phyloP scores from a whole-genome alignment of 1,140 invertebrate species.

The Phocides pigmalion region DNA sequence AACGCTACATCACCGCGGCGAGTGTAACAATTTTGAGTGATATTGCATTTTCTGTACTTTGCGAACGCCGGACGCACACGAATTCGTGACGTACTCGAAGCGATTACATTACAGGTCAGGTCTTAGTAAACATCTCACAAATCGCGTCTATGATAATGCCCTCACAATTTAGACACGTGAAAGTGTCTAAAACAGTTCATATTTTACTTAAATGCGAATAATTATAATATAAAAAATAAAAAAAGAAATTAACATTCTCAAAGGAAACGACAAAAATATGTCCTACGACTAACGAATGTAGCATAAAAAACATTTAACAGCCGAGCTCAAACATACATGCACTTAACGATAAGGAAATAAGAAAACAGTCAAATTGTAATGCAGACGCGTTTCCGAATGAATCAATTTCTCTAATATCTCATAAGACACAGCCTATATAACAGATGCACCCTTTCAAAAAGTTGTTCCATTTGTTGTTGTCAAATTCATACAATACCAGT shows the following conservation, averaged over 20 bases:
- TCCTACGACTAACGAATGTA: not conserved
- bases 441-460: slow-evolving; percentile 6
- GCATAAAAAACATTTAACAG: slow-evolving; percentile 4
- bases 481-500: not conserved
- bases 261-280: not conserved
- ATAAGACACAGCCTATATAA: slow-evolving; percentile 42
- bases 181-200: not conserved
- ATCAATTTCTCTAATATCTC: slow-evolving; percentile 37
- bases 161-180: not conserved
- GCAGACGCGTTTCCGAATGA: slow-evolving; percentile 36
- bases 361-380: slow-evolving; percentile 15
- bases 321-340: slow-evolving; percentile 1
- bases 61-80: no score
- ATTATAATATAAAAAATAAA: slow-evolving; percentile 5
- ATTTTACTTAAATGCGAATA: slow-evolving; percentile 26
- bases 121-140: not conserved
- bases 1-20: no score
- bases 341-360: slow-evolving; percentile 8
- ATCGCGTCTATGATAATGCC: not conserved
- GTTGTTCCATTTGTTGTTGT: slow-evolving; percentile 16
- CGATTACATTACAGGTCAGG: no score
- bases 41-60: no score
- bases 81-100: no score
- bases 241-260: slow-evolving; percentile 7
- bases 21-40: no score